Conservation (phyloP, 2,113 vertebrate genomes). For the Eulacestoma nigropectus region DNA sequence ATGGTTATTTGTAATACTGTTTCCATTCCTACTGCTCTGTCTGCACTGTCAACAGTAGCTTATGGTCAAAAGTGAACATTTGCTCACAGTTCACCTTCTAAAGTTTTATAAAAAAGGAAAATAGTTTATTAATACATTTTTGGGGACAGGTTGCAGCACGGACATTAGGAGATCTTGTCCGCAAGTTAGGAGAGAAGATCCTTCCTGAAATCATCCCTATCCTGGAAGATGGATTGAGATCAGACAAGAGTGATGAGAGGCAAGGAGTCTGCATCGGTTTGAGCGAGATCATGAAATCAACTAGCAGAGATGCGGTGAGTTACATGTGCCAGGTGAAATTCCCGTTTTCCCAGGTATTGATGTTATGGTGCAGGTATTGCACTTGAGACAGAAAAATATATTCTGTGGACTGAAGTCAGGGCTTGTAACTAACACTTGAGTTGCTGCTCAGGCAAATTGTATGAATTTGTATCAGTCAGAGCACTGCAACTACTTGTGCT, state of each 20-base stretch:
- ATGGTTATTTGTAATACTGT: neutral
- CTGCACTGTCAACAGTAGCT: neutral
- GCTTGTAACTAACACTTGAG: neutral
- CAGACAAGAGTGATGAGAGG: slow-evolving; percentile 93
- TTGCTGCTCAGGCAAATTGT: neutral
- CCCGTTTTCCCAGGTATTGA: neutral
- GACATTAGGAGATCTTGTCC: slow-evolving; percentile 92
- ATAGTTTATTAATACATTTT: neutral
- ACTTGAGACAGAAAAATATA: neutral
- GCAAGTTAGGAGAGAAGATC: slow-evolving; percentile 98
- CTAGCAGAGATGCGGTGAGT: slow-evolving; percentile 93
- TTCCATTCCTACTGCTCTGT: neutral
- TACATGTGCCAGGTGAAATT: neutral
- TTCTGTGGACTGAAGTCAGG: neutral
- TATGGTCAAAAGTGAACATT: neutral
- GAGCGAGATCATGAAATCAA: slow-evolving; percentile 99
- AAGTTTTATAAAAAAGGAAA: neutral
- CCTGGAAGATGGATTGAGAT: slow-evolving; percentile 90
- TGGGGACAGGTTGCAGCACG: slow-evolving; percentile 88
- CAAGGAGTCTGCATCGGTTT: slow-evolving; percentile 97
- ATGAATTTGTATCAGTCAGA: neutral
- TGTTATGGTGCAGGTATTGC: neutral
- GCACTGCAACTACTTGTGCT: neutral
- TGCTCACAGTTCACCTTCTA: neutral
- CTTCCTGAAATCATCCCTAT: slow-evolving; percentile 98